Base-by-base conservation (phyloP, 2,888 invertebrate species). In the Isotomurus palustris region DNA sequence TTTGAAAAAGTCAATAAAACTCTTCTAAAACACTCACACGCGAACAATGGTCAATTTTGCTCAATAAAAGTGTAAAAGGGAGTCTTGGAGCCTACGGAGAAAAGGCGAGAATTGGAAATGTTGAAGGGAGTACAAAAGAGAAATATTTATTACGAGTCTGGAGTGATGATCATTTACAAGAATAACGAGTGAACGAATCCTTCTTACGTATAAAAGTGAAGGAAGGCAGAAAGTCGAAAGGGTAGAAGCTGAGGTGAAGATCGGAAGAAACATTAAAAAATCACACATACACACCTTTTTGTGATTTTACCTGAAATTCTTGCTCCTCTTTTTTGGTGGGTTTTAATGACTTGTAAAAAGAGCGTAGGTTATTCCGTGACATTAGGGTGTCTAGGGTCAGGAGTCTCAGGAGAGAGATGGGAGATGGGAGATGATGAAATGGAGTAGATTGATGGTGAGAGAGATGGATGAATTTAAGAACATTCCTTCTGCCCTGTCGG, bases 1-100 rank as follows among this genome's bases (percentile, higher is more conserved):
- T 49, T 6, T 21, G 35, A 19, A 40, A 49, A 49, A 49, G 49
- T 49, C 49, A 49, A 49, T 49, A 49, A 49, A 49, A 49, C 35
- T 21, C 35, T 22, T 32, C n/a, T 40, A 40, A 40, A 40, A 40
- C n/a, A n/a, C n/a, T n/a, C n/a, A n/a, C n/a, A n/a, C n/a, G n/a
- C n/a, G n/a, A n/a, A n/a, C n/a, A n/a, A n/a, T n/a, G n/a, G n/a
- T n/a, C n/a, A n/a, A n/a, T n/a, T n/a, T n/a, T n/a, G n/a, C n/a
- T 22, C 43, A 12, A 43, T 43, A 43, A 43, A 43, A 24, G 19
- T 14, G 24, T 14, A 24, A 43, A 43, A 24, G 4, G 21, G 21
- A 43, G 22, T 40, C 10, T 40, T 40, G 6, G 22, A 19, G 22
- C 14, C 4, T 19, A 17, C 19, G 6, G 24, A 43, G 22, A 22